Evolutionary conservation across 2,888 invertebrate genomes (phyloP).

Genomic region (Dioctria rufipes): DNA sequence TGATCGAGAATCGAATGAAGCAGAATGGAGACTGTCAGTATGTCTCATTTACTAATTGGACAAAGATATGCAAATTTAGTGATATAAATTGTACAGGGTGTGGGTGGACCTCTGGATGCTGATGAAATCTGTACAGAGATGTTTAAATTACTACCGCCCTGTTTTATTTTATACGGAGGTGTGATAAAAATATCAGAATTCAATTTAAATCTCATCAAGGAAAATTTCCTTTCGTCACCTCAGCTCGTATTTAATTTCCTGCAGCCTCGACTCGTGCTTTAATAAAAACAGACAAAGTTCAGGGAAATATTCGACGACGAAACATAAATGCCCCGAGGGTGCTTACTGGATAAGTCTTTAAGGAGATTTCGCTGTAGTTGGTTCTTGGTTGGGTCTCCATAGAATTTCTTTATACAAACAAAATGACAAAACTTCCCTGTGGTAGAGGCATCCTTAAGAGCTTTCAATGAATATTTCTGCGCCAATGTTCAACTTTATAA

Average conservation of each 20-base stretch:
- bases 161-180: background rate
- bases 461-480: conserved; percentile 27
- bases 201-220: conserved; percentile 30
- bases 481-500: conserved; percentile 18
- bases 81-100: conserved; percentile 15
- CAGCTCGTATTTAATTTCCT: conserved; percentile 41
- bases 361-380: conserved; percentile 17
- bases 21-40: conserved; percentile 23
- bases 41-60: conserved; percentile 44
- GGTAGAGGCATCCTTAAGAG: conserved; percentile 25
- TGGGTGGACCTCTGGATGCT: background rate
- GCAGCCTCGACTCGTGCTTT: background rate
- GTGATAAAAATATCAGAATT: conserved; percentile 18
- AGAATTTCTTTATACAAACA: conserved; percentile 19
- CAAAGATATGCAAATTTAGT: conserved; percentile 43
- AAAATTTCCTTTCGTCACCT: conserved; percentile 30
- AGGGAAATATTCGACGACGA: conserved; percentile 18
- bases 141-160: background rate
- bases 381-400: background rate
- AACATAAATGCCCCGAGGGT: conserved; percentile 21
- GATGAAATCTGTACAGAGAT: background rate
- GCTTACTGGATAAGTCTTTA: conserved; percentile 23
- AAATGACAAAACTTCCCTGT: conserved; percentile 27
- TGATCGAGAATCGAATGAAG: conserved; percentile 16
- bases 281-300: conserved; percentile 15